Evolutionary conservation across 2,888 invertebrate genomes (phyloP), one percentile per base, ranked within the genome.

Genomic region (Sphaeridia pumilis): DNA sequence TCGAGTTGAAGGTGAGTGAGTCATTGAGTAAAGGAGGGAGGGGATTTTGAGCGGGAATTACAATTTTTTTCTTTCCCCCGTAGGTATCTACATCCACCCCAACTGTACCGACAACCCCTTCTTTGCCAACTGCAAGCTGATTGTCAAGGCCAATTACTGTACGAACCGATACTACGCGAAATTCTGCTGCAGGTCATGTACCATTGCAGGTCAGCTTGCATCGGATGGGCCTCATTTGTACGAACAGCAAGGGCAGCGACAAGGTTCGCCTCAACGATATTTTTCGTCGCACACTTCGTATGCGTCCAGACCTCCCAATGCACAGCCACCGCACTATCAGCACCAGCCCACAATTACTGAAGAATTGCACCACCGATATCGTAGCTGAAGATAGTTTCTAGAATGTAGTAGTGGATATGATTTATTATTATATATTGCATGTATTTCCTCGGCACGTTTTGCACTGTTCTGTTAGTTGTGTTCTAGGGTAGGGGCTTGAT

Each of bases 131-230:
- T 95, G 94, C 71, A 75, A 78, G 41, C 76, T 93, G 52, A 93
- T 94, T 66, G 89, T 94, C 2, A 75, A 78, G 67, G 89, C 83
- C 53, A 77, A 78, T 53, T 87, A 83, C 70, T 95, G 94, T 70
- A 74, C 75, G n/a, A 89, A 94, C 74, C 77, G 78, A 61, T 70
- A 71, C 65, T 87, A 88, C 60, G 79, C 78, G 72, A 78, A 78
- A 58, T 90, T 92, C 79, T 95, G 94, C 72, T 95, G 94, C 73
- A 80, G 83, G 70, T 89, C 92, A 1, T 94, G 94, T 70, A 86
- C 88, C 56, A 76, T 84, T 69, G 87, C 88, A 1, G 89, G 89
- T 1, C 84, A 84, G 68, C 72, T 88, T 54, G 74, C 77, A 21
- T 66, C 70, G 2, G 68, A 69, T 57, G 75, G 74, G 38, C 71